Evolutionary conservation across 2,113 vertebrate genomes (phyloP).

Genomic region (Chinchilla lanigera): DNA sequence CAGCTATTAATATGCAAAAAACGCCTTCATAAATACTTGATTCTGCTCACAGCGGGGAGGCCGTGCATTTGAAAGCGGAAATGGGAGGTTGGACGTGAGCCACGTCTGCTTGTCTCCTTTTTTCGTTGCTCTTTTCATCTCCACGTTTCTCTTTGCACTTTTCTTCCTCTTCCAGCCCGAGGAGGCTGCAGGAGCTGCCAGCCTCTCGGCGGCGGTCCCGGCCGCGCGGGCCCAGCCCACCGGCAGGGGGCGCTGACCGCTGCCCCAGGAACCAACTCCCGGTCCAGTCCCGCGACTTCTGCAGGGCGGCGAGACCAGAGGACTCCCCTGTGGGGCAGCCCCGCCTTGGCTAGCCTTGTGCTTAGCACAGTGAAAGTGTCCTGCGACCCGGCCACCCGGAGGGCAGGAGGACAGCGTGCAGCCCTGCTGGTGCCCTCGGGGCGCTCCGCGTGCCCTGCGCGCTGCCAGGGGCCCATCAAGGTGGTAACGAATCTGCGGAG

Average conservation of each 20-base stretch:
- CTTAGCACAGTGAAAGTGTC: neutral
- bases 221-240: neutral
- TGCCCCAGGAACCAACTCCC: neutral
- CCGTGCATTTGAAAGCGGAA: constrained; percentile 83
- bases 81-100: constrained; percentile 79
- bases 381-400: neutral
- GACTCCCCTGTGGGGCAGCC: neutral
- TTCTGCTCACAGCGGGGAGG: constrained; percentile 83
- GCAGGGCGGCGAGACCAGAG: neutral
- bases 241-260: constrained; percentile 52
- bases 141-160: constrained; percentile 62
- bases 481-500: constrained; percentile 55
- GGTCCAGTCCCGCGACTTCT: neutral
- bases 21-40: constrained; percentile 86
- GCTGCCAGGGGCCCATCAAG: constrained; percentile 32
- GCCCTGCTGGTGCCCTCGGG: too few species aligned
- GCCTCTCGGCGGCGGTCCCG: too few species aligned
- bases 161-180: neutral
- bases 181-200: neutral
- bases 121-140: constrained; percentile 79
- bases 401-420: neutral
- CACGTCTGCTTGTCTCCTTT: constrained; percentile 77
- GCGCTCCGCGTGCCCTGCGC: neutral
- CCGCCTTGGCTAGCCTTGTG: neutral
- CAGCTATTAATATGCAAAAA: constrained; percentile 85